Evolutionary conservation across 1,140 invertebrate species (phyloP).

Genomic region (Cryptotermes secundus): DNA sequence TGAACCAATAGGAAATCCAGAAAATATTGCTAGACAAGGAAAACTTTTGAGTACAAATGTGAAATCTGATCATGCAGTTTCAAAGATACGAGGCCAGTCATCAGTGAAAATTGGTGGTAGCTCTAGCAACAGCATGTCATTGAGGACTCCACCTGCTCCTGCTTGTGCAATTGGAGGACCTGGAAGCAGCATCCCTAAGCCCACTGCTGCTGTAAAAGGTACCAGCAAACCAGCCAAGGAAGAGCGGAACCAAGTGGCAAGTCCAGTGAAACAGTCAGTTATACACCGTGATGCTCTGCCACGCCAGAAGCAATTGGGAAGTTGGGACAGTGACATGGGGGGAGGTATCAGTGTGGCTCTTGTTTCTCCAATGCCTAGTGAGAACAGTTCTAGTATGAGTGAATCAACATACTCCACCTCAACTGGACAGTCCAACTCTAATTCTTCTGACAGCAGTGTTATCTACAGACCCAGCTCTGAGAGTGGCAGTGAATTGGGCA

Average conservation of each 20-base stretch:
- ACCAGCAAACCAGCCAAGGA: conserved; percentile 62
- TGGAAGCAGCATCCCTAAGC: conserved; percentile 83
- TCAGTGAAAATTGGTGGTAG: conserved; percentile 10
- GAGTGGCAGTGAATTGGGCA: conserved; percentile 46
- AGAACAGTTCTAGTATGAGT: conserved; percentile 40
- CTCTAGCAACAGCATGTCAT: background rate
- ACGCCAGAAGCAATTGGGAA: conserved; percentile 17
- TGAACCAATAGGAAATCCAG: background rate
- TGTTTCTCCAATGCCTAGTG: conserved; percentile 70
- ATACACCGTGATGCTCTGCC: conserved; percentile 34
- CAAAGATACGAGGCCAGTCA: conserved; percentile 33
- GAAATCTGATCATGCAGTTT: conserved; percentile 21
- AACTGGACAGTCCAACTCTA: conserved; percentile 60
- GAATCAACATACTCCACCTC: conserved; percentile 55
- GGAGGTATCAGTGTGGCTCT: conserved; percentile 62
- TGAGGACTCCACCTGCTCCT: conserved; percentile 38
- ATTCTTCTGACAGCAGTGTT: conserved; percentile 66
- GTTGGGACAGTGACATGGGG: background rate
- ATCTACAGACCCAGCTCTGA: conserved; percentile 68
- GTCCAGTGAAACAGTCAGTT: conserved; percentile 44
- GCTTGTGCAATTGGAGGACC: conserved; percentile 30
- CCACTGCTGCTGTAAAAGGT: conserved; percentile 86
- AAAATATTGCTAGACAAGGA: conserved; percentile 15
- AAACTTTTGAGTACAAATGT: conserved; percentile 14
- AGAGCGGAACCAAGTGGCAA: conserved; percentile 36